These are phyloP conservation scores for Phoxinus dragarum DNA, from an alignment of 2,797 vertebrate genomes.

Conservation along the genomic window DNA sequence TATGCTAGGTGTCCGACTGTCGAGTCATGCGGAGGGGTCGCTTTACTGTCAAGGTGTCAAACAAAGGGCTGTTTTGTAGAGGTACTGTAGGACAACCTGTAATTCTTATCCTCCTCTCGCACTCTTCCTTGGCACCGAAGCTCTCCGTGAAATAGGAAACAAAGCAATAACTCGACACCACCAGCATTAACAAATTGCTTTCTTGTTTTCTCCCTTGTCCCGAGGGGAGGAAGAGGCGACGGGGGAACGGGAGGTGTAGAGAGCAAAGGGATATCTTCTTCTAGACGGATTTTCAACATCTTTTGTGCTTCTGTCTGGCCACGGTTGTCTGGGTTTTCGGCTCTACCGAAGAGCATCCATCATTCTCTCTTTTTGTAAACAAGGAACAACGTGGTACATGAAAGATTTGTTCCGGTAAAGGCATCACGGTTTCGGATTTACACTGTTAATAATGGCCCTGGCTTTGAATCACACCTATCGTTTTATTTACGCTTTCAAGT, in stretches of 20 bases:
- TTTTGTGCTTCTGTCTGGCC: slow-evolving; percentile 76
- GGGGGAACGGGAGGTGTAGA: slow-evolving; percentile 39
- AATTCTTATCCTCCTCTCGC: slow-evolving; percentile 60
- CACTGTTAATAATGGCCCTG: slow-evolving; percentile 38
- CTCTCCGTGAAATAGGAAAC: slow-evolving; percentile 59
- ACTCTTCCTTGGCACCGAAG: slow-evolving; percentile 50
- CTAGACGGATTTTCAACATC: slow-evolving; percentile 77
- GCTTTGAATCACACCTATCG: background rate
- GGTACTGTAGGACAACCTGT: slow-evolving; percentile 73
- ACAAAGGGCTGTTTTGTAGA: slow-evolving; percentile 75
- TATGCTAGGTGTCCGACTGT: slow-evolving; percentile 70
- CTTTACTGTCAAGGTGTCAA: slow-evolving; percentile 77
- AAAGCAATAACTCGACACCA: slow-evolving; percentile 67
- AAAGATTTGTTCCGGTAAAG: slow-evolving; percentile 9
- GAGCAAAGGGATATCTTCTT: slow-evolving; percentile 76
- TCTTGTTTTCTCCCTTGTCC: slow-evolving; percentile 60
- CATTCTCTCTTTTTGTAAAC: slow-evolving; percentile 72
- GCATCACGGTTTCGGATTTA: background rate
- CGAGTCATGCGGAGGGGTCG: slow-evolving; percentile 70
- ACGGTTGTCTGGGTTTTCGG: background rate
- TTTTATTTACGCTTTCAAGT: slow-evolving; percentile 30
- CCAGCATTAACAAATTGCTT: slow-evolving; percentile 72
- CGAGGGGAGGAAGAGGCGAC: background rate
- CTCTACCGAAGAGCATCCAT: slow-evolving; percentile 72
- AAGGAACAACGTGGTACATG: slow-evolving; percentile 69